Conservation (phyloP, 1,140 invertebrate species). For the Bombus ignitus region DNA sequence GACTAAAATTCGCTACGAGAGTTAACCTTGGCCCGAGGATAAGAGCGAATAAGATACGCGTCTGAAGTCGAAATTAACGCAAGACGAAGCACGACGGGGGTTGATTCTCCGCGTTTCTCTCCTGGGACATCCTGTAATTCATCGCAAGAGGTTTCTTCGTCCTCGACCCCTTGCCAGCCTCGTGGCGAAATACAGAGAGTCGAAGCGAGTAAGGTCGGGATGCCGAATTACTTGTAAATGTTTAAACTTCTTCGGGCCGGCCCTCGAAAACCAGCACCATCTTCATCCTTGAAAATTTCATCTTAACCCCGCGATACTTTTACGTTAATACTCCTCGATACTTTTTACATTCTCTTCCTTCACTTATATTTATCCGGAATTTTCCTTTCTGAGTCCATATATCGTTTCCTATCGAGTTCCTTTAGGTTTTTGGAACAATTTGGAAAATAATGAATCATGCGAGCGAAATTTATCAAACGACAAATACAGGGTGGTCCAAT, state of each 20-base stretch:
- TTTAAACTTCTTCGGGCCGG: constrained; percentile 43
- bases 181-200: not conserved
- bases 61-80: constrained; percentile 59
- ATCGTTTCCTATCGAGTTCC: not conserved
- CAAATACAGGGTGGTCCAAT: not conserved
- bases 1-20: not conserved
- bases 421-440: not conserved
- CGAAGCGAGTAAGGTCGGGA: constrained; percentile 34
- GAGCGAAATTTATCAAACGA: not conserved
- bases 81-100: constrained; percentile 51
- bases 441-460: too few relatives aligned
- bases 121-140: constrained; percentile 52
- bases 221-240: constrained; percentile 55
- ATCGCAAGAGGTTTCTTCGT: constrained; percentile 54
- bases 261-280: not conserved
- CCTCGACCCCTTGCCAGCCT: constrained; percentile 38
- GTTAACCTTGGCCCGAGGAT: constrained; percentile 33
- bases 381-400: not conserved
- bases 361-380: too few relatives aligned
- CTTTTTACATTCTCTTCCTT: not conserved
- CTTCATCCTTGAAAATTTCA: constrained; percentile 30
- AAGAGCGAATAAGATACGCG: constrained; percentile 38
- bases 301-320: constrained; percentile 3
- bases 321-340: constrained; percentile 7
- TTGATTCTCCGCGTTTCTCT: constrained; percentile 36